These are phyloP conservation scores for Eupleurogrammus muticus DNA, from an alignment of 2,797 vertebrate species.

Conservation along the genomic window DNA sequence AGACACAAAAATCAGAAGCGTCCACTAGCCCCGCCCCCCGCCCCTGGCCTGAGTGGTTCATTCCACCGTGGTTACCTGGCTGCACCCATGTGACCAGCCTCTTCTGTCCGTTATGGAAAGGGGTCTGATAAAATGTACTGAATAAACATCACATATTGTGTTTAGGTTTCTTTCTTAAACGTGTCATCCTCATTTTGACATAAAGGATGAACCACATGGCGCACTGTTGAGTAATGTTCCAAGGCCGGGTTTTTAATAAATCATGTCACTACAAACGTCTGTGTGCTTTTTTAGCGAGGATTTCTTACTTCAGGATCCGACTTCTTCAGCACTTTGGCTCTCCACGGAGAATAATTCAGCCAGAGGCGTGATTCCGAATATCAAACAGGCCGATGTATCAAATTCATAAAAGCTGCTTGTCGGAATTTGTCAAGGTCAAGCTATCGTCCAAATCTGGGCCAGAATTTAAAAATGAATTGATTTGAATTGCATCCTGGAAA, in stretches of 20 bases:
- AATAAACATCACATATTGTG: no score
- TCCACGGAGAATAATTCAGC: background rate
- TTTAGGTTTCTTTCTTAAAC: no score
- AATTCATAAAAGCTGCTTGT: background rate
- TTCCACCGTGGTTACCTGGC: no score
- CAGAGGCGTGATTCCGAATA: background rate
- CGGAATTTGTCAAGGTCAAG: background rate
- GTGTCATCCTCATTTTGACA: no score
- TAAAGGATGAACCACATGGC: no score
- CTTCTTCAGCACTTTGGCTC: background rate
- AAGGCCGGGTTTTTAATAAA: background rate
- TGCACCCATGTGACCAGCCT: no score
- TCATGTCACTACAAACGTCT: background rate
- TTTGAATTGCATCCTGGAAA: background rate
- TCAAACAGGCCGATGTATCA: background rate
- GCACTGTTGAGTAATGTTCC: no score
- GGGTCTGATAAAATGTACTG: no score
- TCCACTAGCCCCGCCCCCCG: no score
- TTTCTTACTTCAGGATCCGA: background rate
- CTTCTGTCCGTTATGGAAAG: no score
- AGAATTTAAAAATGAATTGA: background rate
- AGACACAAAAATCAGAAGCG: no score
- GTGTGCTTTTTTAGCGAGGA: background rate
- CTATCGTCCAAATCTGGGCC: background rate
- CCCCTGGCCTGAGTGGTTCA: no score